Conservation (phyloP, 1,140 invertebrate genomes). For the Drosophila nebulosa region DNA sequence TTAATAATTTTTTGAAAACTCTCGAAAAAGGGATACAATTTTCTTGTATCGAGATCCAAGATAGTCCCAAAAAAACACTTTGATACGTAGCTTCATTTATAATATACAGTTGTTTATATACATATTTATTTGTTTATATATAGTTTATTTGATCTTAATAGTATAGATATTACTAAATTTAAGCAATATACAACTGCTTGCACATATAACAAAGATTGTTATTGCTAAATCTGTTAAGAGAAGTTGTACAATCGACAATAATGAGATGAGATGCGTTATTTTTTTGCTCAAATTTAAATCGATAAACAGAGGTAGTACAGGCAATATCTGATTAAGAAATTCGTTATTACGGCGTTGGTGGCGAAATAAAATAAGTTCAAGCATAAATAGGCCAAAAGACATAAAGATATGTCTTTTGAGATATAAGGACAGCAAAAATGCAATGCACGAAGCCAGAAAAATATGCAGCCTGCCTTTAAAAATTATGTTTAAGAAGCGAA, state of each 20-base stretch:
- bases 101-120: too few species aligned
- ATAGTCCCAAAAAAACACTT: too few species aligned
- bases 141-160: conserved; percentile 30
- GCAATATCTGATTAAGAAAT: conserved; percentile 10
- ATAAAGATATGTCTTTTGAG: conserved; percentile 1
- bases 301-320: conserved; percentile 15
- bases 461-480: conserved; percentile 16
- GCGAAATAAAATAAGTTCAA: conserved; percentile 21
- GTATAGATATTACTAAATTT: conserved; percentile 7
- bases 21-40: too few species aligned
- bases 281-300: conserved; percentile 1
- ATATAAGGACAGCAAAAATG: conserved; percentile 23
- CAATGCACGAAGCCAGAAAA: conserved; percentile 21
- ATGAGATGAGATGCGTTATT: conserved; percentile 16
- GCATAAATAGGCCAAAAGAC: conserved; percentile 20
- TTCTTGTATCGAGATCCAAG: too few species aligned
- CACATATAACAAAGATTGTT: conserved; percentile 30
- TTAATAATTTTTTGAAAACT: too few species aligned
- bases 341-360: background rate
- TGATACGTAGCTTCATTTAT: too few species aligned
- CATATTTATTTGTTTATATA: too few species aligned
- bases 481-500: background rate
- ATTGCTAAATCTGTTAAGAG: conserved; percentile 21
- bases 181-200: conserved; percentile 9
- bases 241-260: conserved; percentile 26